Percentiles rank a stretch among this genome's conserved stretches.
These are phyloP conservation scores for Sycobia sp. DNA, from an alignment of 1,140 invertebrate species.

Conservation along the genomic window DNA sequence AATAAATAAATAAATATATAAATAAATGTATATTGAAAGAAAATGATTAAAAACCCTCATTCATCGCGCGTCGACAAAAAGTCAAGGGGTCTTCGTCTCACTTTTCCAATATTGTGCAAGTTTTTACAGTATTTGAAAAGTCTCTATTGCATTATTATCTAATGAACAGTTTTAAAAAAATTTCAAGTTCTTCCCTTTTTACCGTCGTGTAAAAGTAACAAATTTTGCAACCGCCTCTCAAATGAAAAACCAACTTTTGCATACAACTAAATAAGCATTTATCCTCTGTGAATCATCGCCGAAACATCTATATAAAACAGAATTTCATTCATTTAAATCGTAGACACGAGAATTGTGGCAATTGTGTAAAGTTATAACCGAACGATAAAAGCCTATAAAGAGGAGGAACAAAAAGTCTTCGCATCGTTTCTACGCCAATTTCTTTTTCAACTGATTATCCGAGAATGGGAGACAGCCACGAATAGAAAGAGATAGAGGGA, in stretches of 20 bases:
- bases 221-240: too few relatives aligned
- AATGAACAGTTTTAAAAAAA: too few relatives aligned
- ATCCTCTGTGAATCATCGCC: background rate
- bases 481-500: too few relatives aligned
- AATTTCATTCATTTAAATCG: background rate
- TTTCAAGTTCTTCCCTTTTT: conserved; percentile 22
- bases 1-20: background rate
- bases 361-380: too few relatives aligned
- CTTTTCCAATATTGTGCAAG: conserved; percentile 16
- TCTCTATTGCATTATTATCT: conserved; percentile 20
- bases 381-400: too few relatives aligned
- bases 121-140: conserved; percentile 18
- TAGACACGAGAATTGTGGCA: background rate
- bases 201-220: background rate
- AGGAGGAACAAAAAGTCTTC: background rate
- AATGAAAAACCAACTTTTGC: too few relatives aligned
- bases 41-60: conserved; percentile 1
- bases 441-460: background rate
- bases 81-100: conserved; percentile 27
- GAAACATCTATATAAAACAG: background rate
- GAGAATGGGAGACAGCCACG: too few relatives aligned
- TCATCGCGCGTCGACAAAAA: conserved; percentile 16
- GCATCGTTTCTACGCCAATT: background rate
- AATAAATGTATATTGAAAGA: background rate
- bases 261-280: too few relatives aligned